Evolutionary conservation across 2,797 vertebrate genomes (phyloP).

Genomic region (Darevskia nairensis): DNA sequence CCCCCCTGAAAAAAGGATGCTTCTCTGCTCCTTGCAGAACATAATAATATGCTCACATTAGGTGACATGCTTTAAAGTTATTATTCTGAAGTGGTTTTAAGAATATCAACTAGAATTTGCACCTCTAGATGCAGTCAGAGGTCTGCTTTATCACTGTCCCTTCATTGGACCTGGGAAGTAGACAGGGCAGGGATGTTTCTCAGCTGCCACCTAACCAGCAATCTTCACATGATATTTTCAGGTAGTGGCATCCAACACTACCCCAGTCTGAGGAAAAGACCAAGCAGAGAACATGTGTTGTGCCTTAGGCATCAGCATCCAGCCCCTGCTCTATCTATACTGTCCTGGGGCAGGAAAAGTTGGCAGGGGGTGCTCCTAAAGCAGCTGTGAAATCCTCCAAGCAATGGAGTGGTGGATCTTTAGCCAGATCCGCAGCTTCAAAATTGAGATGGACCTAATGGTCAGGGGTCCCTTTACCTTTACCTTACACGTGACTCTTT

Average conservation of each 20-base stretch:
- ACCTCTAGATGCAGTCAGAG: neutral
- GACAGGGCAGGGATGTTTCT: neutral
- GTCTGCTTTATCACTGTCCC: neutral
- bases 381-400: neutral
- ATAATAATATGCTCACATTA: neutral
- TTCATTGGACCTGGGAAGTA: neutral
- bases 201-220: neutral
- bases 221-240: neutral
- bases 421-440: neutral
- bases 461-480: no score
- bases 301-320: neutral
- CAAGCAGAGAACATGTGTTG: neutral
- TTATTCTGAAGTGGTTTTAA: no score
- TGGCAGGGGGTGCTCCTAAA: neutral
- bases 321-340: neutral
- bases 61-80: neutral
- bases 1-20: conserved; percentile 20
- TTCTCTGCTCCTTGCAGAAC: neutral
- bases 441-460: neutral
- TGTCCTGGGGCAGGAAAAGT: no score
- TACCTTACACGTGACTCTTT: neutral
- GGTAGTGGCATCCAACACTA: neutral
- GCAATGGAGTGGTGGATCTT: neutral
- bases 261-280: neutral
- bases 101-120: neutral